These are phyloP conservation scores for Enoplosus armatus DNA, from an alignment of 2,797 vertebrate genomes.

Conservation along the genomic window DNA sequence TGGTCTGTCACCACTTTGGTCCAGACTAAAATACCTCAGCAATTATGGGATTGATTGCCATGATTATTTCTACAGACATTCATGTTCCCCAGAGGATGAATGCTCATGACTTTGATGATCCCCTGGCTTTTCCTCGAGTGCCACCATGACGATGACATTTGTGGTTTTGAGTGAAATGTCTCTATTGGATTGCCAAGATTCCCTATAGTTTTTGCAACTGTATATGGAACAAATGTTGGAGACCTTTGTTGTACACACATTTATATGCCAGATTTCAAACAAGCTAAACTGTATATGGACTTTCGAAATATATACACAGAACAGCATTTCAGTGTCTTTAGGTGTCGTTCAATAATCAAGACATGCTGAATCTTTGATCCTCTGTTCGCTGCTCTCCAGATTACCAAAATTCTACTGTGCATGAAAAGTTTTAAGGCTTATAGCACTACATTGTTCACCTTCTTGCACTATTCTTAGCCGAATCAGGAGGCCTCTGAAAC, in stretches of 20 bases:
- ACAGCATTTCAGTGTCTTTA: background rate
- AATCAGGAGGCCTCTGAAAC: constrained; percentile 26
- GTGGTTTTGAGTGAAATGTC: constrained; percentile 1
- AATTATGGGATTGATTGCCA: background rate
- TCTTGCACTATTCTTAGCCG: constrained; percentile 10
- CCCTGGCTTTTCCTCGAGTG: no score
- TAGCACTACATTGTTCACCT: background rate
- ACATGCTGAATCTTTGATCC: constrained; percentile 1
- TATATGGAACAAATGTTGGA: background rate
- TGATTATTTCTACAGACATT: background rate
- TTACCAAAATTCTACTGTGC: constrained; percentile 9
- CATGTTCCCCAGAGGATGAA: background rate
- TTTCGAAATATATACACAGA: background rate
- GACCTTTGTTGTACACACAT: background rate
- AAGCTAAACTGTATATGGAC: background rate
- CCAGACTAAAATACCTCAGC: constrained; percentile 3
- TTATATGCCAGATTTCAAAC: background rate
- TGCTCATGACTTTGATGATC: background rate
- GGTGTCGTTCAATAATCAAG: background rate
- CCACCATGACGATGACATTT: no score
- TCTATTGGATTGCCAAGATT: background rate
- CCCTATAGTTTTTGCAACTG: background rate
- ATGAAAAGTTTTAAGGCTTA: constrained; percentile 12
- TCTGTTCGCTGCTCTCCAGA: constrained; percentile 1
- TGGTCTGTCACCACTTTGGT: background rate